These are phyloP conservation scores for Podarcis cretensis DNA, from an alignment of 2,113 vertebrate genomes.

Conservation along the genomic window DNA sequence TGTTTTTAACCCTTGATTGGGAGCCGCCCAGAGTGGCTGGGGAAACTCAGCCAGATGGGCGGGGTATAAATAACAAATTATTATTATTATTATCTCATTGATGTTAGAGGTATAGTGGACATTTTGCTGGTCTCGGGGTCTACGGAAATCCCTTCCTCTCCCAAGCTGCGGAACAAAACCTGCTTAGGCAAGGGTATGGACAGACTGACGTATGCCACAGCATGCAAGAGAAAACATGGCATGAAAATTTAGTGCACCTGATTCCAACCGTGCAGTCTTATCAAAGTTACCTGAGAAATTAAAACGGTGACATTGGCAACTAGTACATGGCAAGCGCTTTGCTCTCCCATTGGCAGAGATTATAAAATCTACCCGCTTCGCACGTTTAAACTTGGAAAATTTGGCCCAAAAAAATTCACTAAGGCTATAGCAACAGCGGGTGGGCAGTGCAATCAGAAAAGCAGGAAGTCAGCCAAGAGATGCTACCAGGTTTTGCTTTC, in stretches of 20 bases:
- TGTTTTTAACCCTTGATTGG: too few species aligned
- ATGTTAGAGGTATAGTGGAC: background rate
- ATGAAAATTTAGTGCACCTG: background rate
- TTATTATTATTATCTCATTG: background rate
- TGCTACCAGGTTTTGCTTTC: background rate
- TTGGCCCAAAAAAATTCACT: background rate
- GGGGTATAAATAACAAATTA: too few species aligned
- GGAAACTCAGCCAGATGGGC: too few species aligned
- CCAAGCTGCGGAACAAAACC: background rate
- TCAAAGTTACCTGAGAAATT: background rate
- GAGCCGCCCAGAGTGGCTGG: too few species aligned
- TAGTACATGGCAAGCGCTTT: background rate
- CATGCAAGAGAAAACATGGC: too few species aligned
- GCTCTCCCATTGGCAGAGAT: background rate
- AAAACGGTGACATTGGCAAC: background rate
- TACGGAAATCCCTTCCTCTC: too few species aligned
- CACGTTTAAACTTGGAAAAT: constrained; percentile 5
- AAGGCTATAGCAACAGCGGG: background rate
- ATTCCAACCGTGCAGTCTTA: background rate
- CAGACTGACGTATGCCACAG: background rate
- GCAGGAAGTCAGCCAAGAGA: background rate
- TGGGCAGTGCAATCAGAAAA: background rate
- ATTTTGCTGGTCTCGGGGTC: too few species aligned
- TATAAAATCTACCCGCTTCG: constrained; percentile 23
- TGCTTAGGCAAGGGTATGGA: background rate